Conservation (phyloP, 2,888 invertebrate genomes). For the Chalcis sispes region DNA sequence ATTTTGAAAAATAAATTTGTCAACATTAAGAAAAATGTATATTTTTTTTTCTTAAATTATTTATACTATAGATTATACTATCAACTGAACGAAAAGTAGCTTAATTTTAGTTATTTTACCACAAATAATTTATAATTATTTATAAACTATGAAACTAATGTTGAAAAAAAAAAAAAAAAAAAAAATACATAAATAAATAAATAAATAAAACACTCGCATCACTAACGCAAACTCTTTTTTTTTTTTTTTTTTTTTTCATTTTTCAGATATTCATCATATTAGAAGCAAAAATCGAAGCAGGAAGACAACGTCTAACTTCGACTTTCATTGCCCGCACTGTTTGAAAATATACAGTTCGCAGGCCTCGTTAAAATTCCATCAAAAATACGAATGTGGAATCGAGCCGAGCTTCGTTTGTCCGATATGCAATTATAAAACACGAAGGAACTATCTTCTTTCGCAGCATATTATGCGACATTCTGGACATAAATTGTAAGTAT, state of each 20-base stretch:
- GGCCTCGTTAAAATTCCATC: constrained; percentile 64
- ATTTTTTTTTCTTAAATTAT: no score
- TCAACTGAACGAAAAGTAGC: no score
- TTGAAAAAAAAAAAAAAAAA: no score
- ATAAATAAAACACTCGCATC: no score
- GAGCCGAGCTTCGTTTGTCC: constrained; percentile 66
- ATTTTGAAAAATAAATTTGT: no score
- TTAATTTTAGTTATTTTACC: no score
- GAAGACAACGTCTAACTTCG: background rate
- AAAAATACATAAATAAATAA: no score
- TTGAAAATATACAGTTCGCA: constrained; percentile 63
- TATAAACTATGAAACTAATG: no score
- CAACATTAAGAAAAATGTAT: no score
- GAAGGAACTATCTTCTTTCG: constrained; percentile 65
- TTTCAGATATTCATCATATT: constrained; percentile 5
- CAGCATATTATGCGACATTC: constrained; percentile 65
- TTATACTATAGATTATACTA: no score
- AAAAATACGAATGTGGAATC: constrained; percentile 64
- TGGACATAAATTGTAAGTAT: constrained; percentile 37
- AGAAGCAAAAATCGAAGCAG: background rate
- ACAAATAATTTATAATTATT: no score
- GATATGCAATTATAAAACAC: constrained; percentile 66
- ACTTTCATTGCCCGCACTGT: constrained; percentile 55
- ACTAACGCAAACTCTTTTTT: no score
- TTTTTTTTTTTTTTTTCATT: constrained; percentile 24